Evolutionary conservation across 2,797 vertebrate genomes (phyloP), one percentile per base, ranked within the genome.

Genomic region (Parauchenoglanis ngamensis): DNA sequence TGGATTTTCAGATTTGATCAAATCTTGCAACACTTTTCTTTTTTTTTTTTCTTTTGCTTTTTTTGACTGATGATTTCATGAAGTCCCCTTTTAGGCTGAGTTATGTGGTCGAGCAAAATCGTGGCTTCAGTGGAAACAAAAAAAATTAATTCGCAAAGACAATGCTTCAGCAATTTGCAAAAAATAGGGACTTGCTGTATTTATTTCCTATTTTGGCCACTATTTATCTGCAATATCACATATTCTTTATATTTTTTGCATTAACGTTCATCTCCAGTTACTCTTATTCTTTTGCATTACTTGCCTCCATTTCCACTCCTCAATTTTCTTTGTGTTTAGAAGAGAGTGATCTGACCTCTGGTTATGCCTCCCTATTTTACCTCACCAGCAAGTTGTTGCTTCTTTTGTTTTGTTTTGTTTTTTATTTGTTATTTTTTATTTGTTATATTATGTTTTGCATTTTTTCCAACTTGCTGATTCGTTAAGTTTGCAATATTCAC

Each of bases 1-100:
- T 87, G 86, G 87, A 82, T 83, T 81, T 57, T 78, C 86, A 91
- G 92, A 94, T 94, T 88, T 92, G 87, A 95, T 95, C 94, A 89
- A 90, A 92, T 93, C 92, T 93, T 87, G 76, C 92, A 94, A 93
- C 92, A 87, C 89, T 79, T 92, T 85, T 88, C 3, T 23, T 12
- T 25, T 57, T 73, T 12, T 57, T 73, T 19, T 40, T 23, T 57
- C 6, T 44, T 7, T 52, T 12, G 63, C 31, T 35, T 28, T 70
- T 46, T 80, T 65, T 57, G 15, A 11, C 31, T 56, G 7, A 46
- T 86, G 35, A 79, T 88, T 86, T 82, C 28, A 87, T 28, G 23
- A 76, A 87, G 52, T 70, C 35, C 3, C 31, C 52, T 54, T 88
- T 31, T 65, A 19, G 28, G 17, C 57, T 31, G 4, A 21, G 49